Base-by-base conservation (phyloP, 2,888 invertebrate genomes). In the Chirona hameri region DNA sequence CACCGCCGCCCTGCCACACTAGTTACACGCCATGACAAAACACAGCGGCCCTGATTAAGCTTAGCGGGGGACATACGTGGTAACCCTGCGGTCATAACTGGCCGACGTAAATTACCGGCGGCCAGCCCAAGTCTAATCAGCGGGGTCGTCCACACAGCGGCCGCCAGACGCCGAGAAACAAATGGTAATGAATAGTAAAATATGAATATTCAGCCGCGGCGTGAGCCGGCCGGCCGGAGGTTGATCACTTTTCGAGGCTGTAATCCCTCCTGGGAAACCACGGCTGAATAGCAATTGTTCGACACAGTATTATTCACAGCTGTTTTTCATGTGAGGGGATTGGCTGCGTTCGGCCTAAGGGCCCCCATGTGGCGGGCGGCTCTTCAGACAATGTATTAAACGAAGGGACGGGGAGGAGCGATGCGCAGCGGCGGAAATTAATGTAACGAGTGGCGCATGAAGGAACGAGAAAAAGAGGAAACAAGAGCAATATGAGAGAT, bases 131-230 rank as follows among this genome's bases (percentile, higher is more conserved):
- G 2, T 27, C 29, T 69, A 14, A 27, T 24, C 27, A 14, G 12
- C 69, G 29, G 14, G 9, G 27, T 29, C 15, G 27, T 9, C 14
- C 7, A 29, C 27, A 69, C 69, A n/a, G 24, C 69, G 29, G 27
- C 69, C 29, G 69, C 24, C 69, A 12, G 27, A 27, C 69, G 27
- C 10, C n/a, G 7, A 27, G 29, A 27, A 69, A 69, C 69, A 27
- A 69, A 69, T 69, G 69, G 29, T 69, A 69, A 69, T 69, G 69
- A 69, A 69, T 69, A n/a, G 27, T 29, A 60, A 27, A 69, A 69
- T 69, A 69, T 69, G 69, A 69, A 69, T 69, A 69, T 69, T 69
- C 69, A 29, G 29, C 29, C 60, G 21, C 2, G 29, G 14, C 27
- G 29, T 9, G 27, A n/a, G 69, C 69, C 2, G 27, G 27, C 69